Base-by-base conservation (phyloP, 2,113 vertebrate genomes). In the Oryzias curvinotus region DNA sequence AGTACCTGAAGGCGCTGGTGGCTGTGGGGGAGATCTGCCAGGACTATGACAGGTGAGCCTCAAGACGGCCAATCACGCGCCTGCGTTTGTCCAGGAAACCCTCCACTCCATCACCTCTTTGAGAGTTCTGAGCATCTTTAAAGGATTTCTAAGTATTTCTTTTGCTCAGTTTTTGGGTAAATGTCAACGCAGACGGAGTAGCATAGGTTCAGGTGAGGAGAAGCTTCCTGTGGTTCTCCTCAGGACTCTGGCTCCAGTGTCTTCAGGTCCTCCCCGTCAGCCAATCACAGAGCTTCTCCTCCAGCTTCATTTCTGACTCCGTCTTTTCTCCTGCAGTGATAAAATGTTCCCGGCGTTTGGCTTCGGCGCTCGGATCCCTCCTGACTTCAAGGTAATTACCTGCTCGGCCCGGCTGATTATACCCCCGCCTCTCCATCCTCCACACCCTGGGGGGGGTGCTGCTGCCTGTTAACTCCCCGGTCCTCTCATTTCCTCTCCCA, bases 271-370 rank as follows among this genome's bases (percentile, higher is more conserved):
- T 36, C 36, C 36, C 12, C 36, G 12, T 36, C 36, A 36, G 36
- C 8, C 36, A 36, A 36, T 36, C 36, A 36, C 36, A 36, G 36
- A 36, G 30, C 30, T 7, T 36, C 30, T 10, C 30, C 30, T 62
- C 19, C 49, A 13, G 52, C 15, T 1, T 42, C 4, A 36, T 14
- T 5, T 41, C 30, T 0, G 5, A 4, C 14, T n/a, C 23, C 49
- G 44, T 53, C 56, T 25, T 18, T 42, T 62, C 62, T 49, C 1
- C 81, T 41, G n/a, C 92, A 99, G 97, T 89, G 97, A 99, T 86
- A 99, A 99, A 93, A 99, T 99, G 96, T 99, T 99, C 80, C 96
- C 97, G n/a, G 96, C 95, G 23, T 98, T 98, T 60, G 96, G 97
- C 75, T 98, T 98, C 52, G 97, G 96, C 0, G 97, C 96, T 89